A percentile compares a stretch with the other conserved stretches of the same genome.
Evolutionary conservation across 92 coral and sea anemone species (phyloP).

Genomic region (Umimayanthus kanabou): DNA sequence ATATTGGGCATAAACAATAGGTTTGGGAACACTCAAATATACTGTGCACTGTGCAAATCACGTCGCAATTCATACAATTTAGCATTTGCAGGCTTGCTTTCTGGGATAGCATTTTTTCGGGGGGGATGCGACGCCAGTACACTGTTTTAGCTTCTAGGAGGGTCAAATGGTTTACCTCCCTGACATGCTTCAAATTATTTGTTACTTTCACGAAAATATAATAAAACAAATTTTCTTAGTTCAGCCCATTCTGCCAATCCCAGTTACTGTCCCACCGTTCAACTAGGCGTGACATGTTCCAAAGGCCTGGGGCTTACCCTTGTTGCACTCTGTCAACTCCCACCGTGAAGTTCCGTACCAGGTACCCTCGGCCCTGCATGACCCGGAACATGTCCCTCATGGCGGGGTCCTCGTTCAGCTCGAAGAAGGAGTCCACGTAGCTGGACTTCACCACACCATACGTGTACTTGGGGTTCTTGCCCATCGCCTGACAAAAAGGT

Average conservation of each 20-base stretch:
- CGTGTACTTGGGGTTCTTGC: conserved; percentile 64
- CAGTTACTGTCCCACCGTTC: too few relatives aligned
- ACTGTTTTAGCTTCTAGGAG: too few relatives aligned
- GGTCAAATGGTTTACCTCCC: too few relatives aligned
- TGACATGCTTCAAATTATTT: too few relatives aligned
- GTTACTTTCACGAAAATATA: neutral
- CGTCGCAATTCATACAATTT: too few relatives aligned
- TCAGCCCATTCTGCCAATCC: neutral
- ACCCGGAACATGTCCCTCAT: conserved; percentile 76
- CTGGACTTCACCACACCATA: conserved; percentile 91
- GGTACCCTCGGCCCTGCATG: conserved; percentile 67
- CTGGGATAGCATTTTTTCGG: too few relatives aligned
- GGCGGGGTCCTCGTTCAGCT: conserved; percentile 79
- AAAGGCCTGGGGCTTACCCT: conserved; percentile 45
- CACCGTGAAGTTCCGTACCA: conserved; percentile 82
- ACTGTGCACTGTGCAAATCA: too few relatives aligned
- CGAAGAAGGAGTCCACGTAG: conserved; percentile 85
- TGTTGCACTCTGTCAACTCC: conserved; percentile 76
- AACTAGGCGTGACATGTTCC: too few relatives aligned
- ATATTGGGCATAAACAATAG: too few relatives aligned
- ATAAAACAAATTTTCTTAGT: neutral
- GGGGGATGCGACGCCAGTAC: too few relatives aligned
- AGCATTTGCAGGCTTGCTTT: too few relatives aligned
- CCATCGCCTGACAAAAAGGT: conserved; percentile 55
- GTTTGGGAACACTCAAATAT: too few relatives aligned